Base-by-base conservation (phyloP, 2,888 invertebrate genomes). In the Dasypolia templi region DNA sequence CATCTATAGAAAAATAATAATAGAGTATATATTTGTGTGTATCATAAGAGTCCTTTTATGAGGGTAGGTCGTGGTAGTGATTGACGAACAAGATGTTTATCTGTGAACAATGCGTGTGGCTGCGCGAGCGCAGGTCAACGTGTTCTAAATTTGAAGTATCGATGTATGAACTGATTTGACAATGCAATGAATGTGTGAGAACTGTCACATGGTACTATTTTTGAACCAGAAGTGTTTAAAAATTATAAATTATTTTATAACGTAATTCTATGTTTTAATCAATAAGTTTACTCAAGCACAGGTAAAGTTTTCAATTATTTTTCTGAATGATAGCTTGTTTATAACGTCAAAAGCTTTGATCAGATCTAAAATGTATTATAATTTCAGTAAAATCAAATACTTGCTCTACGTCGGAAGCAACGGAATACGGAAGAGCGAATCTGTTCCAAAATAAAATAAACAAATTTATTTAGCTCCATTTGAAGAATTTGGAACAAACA, bases 61-160 rank as follows among this genome's bases (percentile, higher is more conserved):
- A 82, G 89, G 91, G 89, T 90, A 89, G 90, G 89, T 88, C 86
- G 87, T 90, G 84, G 88, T 88, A 90, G 91, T 93, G 92, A 94
- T 93, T 92, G 93, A 93, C 93, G 88, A 92, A 93, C 91, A 86
- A 92, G 95, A 95, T 95, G 88, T 75, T 94, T 94, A 95, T 95
- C 95, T 85, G 89, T 82, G 82, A 91, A 94, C 95, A 95, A 95
- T 94, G 95, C 92, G 95, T 94, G 95, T 94, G 95, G 94, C 90
- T 91, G 87, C 82, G 64, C 87, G 62, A 79, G 77, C 86, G 83
- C 91, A 86, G 88, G 87, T 89, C 87, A 82, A 87, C 71, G 84
- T 77, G 86, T 88, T 87, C 80, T 62, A 80, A 88, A 86, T 88
- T 89, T 90, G 88, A 92, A 91, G 89, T 91, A 92, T 92, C 88